A percentile compares a stretch with the other conserved stretches of the same genome.
Evolutionary conservation across 1,140 invertebrate genomes (phyloP).

Genomic region (Orius insidiosus): DNA sequence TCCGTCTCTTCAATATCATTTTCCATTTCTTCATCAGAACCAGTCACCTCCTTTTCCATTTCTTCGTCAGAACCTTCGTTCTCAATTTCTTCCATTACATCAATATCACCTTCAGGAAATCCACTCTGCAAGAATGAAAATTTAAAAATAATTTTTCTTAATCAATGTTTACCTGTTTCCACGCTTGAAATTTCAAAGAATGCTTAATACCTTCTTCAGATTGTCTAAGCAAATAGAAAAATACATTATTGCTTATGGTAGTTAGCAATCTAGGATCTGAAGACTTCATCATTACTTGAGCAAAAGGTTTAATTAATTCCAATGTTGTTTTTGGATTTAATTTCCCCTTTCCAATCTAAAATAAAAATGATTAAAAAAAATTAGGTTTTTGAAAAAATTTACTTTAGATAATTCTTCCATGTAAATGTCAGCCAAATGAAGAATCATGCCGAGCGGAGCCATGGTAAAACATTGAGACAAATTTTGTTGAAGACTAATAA

Average conservation of each 20-base stretch:
- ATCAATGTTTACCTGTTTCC: slow-evolving; percentile 34
- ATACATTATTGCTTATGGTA: slow-evolving; percentile 39
- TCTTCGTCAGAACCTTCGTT: no score
- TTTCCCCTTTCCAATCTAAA: slow-evolving; percentile 39
- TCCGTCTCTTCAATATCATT: slow-evolving; percentile 20
- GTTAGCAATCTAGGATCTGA: slow-evolving; percentile 34
- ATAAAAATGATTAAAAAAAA: slow-evolving; percentile 13
- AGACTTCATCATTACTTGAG: slow-evolving; percentile 34
- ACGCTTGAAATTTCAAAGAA: slow-evolving; percentile 43
- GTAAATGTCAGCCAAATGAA: slow-evolving; percentile 71
- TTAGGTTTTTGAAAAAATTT: slow-evolving; percentile 19
- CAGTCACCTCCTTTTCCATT: slow-evolving; percentile 24
- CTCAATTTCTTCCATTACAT: slow-evolving; percentile 40
- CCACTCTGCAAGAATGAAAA: slow-evolving; percentile 35
- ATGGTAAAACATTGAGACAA: slow-evolving; percentile 24
- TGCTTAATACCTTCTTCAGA: slow-evolving; percentile 52
- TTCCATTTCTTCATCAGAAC: slow-evolving; percentile 22
- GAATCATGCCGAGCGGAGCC: slow-evolving; percentile 45
- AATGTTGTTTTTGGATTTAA: slow-evolving; percentile 32
- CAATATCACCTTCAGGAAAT: slow-evolving; percentile 44
- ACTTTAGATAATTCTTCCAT: slow-evolving; percentile 79
- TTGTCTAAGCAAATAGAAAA: slow-evolving; percentile 54
- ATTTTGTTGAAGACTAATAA: slow-evolving; percentile 27
- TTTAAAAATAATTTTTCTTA: neutral
- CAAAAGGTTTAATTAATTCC: slow-evolving; percentile 45